Conservation (phyloP, 2,797 vertebrate species). For the Catostomus latipinnis region DNA sequence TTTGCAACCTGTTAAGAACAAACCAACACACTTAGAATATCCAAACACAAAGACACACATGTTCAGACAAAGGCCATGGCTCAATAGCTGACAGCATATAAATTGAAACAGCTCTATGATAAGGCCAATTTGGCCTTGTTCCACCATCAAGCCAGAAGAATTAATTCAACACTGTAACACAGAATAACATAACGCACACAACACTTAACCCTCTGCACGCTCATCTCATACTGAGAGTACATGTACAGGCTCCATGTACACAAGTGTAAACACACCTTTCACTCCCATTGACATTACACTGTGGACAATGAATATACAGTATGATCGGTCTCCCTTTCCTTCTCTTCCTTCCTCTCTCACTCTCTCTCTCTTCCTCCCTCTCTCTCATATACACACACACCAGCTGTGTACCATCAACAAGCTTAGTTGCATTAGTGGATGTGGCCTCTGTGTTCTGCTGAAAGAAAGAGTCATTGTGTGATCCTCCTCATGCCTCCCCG, state of each 20-base stretch:
- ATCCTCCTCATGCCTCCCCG: neutral
- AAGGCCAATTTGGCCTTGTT: slow-evolving; percentile 3
- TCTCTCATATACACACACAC: slow-evolving; percentile 2
- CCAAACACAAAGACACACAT: neutral
- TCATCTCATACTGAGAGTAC: neutral
- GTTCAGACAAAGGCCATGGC: neutral
- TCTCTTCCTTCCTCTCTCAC: slow-evolving; percentile 20
- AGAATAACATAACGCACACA: slow-evolving; percentile 3
- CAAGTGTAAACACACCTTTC: neutral
- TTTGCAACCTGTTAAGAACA: slow-evolving; percentile 1
- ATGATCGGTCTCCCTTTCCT: slow-evolving; percentile 1
- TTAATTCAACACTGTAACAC: slow-evolving; percentile 41
- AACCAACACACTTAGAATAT: neutral
- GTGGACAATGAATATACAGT: slow-evolving; percentile 17
- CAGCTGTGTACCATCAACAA: slow-evolving; percentile 62
- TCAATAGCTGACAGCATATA: neutral
- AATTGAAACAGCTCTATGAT: neutral
- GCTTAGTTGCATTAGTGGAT: slow-evolving; percentile 71
- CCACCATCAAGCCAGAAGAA: neutral
- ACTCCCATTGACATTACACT: neutral
- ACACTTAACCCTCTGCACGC: neutral
- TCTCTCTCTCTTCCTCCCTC: neutral
- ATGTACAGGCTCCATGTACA: neutral
- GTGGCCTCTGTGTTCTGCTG: slow-evolving; percentile 55
- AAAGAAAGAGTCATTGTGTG: slow-evolving; percentile 58